These are phyloP conservation scores for Theocolax elegans DNA, from an alignment of 1,140 invertebrate genomes.

Conservation along the genomic window DNA sequence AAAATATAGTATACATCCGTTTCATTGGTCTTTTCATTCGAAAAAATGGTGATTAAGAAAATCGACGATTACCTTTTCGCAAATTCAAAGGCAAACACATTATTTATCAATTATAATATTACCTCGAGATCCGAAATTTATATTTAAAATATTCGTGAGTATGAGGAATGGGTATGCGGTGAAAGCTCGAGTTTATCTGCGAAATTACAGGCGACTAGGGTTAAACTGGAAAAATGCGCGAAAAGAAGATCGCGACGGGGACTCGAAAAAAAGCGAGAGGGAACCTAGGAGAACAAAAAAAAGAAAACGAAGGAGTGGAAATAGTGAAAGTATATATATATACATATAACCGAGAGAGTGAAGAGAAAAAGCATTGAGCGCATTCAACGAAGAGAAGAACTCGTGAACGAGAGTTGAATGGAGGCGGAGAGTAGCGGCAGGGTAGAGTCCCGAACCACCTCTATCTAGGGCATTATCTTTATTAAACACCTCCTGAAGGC, in stretches of 20 bases:
- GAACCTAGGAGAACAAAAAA: conserved; percentile 27
- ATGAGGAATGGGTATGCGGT: no score
- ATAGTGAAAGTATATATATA: conserved; percentile 16
- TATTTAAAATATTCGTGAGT: no score
- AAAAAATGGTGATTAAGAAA: not conserved
- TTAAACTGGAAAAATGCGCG: conserved; percentile 39
- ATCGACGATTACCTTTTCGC: no score
- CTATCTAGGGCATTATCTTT: conserved; percentile 66
- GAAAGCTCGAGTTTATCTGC: conserved; percentile 36
- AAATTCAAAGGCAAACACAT: no score
- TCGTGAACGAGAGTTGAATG: conserved; percentile 51
- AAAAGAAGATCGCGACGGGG: not conserved
- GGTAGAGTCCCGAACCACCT: conserved; percentile 53
- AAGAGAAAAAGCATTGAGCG: conserved; percentile 57
- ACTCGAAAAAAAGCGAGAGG: not conserved
- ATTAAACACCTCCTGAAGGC: conserved; percentile 63
- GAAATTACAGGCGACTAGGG: conserved; percentile 33
- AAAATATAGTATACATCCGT: conserved; percentile 16
- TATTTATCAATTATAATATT: no score
- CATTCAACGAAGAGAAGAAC: conserved; percentile 59
- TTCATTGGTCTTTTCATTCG: not conserved
- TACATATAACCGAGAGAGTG: conserved; percentile 32
- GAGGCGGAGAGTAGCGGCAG: conserved; percentile 55
- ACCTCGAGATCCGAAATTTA: no score
- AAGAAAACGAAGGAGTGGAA: conserved; percentile 15